A percentile compares a stretch with the other conserved stretches of the same genome.
These are phyloP conservation scores for Scolopax mira DNA, from an alignment of 2,113 vertebrate species.

Conservation along the genomic window DNA sequence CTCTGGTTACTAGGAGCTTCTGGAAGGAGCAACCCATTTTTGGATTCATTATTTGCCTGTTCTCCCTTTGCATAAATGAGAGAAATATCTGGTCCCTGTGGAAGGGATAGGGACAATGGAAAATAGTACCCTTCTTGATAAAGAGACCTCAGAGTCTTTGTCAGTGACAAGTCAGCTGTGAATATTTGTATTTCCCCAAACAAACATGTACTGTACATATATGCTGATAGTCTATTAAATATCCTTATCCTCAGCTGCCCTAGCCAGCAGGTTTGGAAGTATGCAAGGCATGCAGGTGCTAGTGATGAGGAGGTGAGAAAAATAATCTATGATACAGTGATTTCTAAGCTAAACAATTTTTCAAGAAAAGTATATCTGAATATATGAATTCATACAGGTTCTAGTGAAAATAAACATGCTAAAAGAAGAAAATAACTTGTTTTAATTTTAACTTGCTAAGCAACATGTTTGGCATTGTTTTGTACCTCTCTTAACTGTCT, in stretches of 20 bases:
- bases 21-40: neutral
- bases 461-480: neutral
- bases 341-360: neutral
- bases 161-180: neutral
- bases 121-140: neutral
- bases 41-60: neutral
- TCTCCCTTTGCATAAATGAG: neutral
- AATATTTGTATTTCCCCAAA: neutral
- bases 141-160: neutral
- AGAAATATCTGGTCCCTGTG: neutral
- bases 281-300: neutral
- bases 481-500: neutral
- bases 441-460: neutral
- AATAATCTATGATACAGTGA: neutral
- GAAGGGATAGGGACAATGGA: neutral
- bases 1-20: neutral
- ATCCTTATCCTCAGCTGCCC: neutral
- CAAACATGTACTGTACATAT: fast-evolving
- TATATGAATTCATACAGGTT: neutral
- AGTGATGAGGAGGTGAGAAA: neutral
- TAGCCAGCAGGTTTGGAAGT: neutral
- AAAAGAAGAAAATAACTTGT: neutral
- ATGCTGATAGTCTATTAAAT: neutral
- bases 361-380: neutral
- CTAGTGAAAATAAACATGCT: neutral